phyloP scores from a whole-genome alignment of 2,888 invertebrate species.

The Calliopum simillimum region DNA sequence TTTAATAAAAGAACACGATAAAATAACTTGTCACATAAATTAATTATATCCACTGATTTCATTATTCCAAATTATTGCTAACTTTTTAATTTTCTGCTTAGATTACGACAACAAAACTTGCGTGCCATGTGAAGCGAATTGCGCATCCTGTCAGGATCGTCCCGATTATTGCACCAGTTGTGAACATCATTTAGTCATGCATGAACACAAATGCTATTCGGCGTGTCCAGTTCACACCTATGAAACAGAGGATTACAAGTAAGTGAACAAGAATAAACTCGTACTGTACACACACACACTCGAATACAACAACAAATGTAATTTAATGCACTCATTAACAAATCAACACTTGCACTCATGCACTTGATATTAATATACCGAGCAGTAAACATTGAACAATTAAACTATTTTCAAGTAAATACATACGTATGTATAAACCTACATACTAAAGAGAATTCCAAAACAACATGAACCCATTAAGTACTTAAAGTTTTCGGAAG shows the following conservation, averaged over 20 bases:
- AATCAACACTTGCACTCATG: background rate
- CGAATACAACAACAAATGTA: too few species aligned
- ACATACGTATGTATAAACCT: too few species aligned
- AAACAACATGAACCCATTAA: too few species aligned
- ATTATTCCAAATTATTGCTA: too few species aligned
- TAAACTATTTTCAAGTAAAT: too few species aligned
- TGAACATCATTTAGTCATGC: constrained; percentile 87
- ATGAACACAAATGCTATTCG: constrained; percentile 84
- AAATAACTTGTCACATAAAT: too few species aligned
- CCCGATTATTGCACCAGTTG: constrained; percentile 88
- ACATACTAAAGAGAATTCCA: too few species aligned
- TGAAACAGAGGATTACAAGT: constrained; percentile 88
- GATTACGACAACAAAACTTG: constrained; percentile 81
- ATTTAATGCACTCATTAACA: constrained; percentile 13
- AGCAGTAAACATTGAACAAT: too few species aligned
- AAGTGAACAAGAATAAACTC: constrained; percentile 52
- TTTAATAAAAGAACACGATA: too few species aligned
- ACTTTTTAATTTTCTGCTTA: constrained; percentile 50
- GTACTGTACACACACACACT: background rate
- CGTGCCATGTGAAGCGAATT: constrained; percentile 87
- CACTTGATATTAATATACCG: too few species aligned
- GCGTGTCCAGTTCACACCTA: constrained; percentile 85
- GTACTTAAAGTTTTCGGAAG: too few species aligned
- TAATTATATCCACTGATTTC: too few species aligned
- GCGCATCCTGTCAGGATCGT: constrained; percentile 85